phyloP scores from a whole-genome alignment of 1,140 invertebrate genomes.

The Drosophila takahashii region DNA sequence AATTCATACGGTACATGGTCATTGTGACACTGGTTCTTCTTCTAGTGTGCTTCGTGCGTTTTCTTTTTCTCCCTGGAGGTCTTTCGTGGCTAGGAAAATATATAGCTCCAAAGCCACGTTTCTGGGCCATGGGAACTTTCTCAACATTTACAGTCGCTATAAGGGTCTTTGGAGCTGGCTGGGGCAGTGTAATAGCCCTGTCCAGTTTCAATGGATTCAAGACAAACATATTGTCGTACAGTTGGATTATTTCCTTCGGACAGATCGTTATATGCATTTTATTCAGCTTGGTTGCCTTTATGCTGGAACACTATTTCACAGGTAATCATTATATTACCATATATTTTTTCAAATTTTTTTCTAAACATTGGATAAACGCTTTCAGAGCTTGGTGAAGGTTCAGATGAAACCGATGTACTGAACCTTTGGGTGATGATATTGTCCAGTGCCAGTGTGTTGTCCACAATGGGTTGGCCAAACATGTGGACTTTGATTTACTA shows the following conservation, averaged over 20 bases:
- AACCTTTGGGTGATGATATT: conserved; percentile 55
- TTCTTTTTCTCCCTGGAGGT: conserved; percentile 88
- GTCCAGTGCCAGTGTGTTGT: conserved; percentile 55
- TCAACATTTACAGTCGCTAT: no score
- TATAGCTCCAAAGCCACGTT: conserved; percentile 87
- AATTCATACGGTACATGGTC: conserved; percentile 52
- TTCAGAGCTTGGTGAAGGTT: not conserved
- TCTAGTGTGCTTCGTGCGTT: conserved; percentile 54
- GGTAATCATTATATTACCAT: no score
- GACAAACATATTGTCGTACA: conserved; percentile 88
- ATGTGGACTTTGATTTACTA: conserved; percentile 69
- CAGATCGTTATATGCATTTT: conserved; percentile 57
- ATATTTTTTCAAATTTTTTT: not conserved
- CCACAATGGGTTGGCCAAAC: conserved; percentile 44
- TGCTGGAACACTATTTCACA: conserved; percentile 46
- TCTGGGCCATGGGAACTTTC: conserved; percentile 41
- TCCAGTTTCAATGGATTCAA: conserved; percentile 95
- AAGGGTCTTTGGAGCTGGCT: conserved; percentile 93
- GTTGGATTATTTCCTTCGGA: conserved; percentile 73
- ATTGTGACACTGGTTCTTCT: conserved; percentile 36
- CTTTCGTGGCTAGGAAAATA: conserved; percentile 91
- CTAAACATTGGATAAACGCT: no score
- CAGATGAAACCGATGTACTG: conserved; percentile 8
- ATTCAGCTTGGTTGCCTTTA: conserved; percentile 56
- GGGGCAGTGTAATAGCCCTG: conserved; percentile 95